Conservation (phyloP, 2,888 invertebrate genomes). For the Lutraria lutraria region DNA sequence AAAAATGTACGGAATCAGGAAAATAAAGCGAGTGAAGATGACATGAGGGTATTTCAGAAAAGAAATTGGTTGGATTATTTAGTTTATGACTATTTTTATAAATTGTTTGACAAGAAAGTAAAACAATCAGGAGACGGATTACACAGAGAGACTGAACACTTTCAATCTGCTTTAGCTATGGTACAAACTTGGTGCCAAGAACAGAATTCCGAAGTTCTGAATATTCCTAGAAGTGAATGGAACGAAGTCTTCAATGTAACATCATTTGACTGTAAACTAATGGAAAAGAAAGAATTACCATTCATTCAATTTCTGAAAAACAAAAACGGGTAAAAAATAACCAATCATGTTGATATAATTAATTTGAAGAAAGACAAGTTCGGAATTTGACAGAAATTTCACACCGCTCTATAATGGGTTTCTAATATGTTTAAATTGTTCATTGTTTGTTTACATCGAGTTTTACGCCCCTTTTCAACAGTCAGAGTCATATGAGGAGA, state of each 20-base stretch:
- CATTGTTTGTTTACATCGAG: too few species aligned
- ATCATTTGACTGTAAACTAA: conserved; percentile 34
- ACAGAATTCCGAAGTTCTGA: neutral
- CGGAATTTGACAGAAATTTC: too few species aligned
- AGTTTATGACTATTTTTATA: conserved; percentile 34
- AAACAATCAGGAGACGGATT: neutral
- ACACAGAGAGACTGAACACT: neutral
- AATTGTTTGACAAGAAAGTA: conserved; percentile 4
- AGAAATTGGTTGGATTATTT: conserved; percentile 37
- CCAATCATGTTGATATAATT: too few species aligned
- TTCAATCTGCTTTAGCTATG: conserved; percentile 4
- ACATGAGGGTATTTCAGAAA: neutral
- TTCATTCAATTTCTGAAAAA: conserved; percentile 36
- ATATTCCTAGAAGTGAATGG: neutral
- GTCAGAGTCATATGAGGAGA: too few species aligned
- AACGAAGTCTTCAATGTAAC: conserved; percentile 29
- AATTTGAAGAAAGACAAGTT: too few species aligned
- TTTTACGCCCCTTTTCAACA: too few species aligned
- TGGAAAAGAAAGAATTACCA: conserved; percentile 38
- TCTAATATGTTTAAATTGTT: too few species aligned
- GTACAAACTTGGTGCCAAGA: conserved; percentile 37
- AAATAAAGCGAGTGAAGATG: neutral
- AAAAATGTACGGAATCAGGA: conserved; percentile 27
- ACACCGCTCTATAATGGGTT: too few species aligned
- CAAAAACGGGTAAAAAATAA: neutral